Conservation (phyloP, 1,140 invertebrate species). For the Kradibia gibbosae region DNA sequence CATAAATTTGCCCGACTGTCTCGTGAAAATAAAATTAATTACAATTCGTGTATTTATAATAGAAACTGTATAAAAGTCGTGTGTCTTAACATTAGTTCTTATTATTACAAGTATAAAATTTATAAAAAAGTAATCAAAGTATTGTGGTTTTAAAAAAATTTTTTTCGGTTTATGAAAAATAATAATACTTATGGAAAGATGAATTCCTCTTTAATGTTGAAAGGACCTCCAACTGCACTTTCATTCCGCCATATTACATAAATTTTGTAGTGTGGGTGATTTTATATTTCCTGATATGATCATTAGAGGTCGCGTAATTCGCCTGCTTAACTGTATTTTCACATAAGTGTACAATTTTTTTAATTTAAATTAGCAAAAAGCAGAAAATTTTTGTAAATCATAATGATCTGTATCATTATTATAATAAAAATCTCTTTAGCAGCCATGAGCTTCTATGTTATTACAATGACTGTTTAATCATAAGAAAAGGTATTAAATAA, state of each 20-base stretch:
- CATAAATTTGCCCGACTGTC: neutral
- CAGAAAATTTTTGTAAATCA: too few relatives aligned
- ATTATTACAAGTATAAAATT: neutral
- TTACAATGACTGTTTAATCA: too few relatives aligned
- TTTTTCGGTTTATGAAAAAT: neutral
- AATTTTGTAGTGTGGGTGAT: neutral
- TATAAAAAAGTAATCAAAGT: neutral
- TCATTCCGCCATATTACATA: neutral
- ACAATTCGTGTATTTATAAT: neutral
- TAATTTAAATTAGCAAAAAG: too few relatives aligned
- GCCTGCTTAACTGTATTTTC: too few relatives aligned
- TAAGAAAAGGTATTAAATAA: too few relatives aligned
- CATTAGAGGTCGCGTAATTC: neutral
- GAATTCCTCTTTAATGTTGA: neutral
- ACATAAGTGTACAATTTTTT: too few relatives aligned
- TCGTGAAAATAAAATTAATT: neutral
- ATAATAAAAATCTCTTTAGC: too few relatives aligned
- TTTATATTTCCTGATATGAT: neutral
- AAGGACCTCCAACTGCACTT: neutral
- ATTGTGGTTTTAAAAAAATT: neutral
- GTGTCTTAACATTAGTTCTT: too few relatives aligned
- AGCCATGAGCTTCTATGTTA: too few relatives aligned
- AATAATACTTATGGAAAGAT: conserved; percentile 3
- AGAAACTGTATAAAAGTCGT: neutral
- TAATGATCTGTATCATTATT: too few relatives aligned